These are phyloP conservation scores for Zygaena filipendulae DNA, from an alignment of 2,888 invertebrate species.

Conservation along the genomic window DNA sequence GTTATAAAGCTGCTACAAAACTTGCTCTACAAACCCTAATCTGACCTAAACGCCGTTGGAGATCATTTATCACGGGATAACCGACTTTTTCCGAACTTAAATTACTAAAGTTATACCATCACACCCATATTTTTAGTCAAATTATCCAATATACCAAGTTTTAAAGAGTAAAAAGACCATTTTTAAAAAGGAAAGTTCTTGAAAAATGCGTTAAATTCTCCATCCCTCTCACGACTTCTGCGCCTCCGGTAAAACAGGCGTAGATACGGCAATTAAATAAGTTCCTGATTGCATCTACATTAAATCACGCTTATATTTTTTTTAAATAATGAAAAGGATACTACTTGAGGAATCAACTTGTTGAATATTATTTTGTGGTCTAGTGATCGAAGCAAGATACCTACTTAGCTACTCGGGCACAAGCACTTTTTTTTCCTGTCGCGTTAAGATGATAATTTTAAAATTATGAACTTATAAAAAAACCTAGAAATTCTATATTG, in stretches of 20 bases:
- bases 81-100: slow-evolving; percentile 49
- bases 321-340: too few relatives aligned
- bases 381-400: too few relatives aligned
- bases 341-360: too few relatives aligned
- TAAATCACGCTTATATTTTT: too few relatives aligned
- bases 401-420: too few relatives aligned
- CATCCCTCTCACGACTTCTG: slow-evolving; percentile 62
- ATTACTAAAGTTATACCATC: slow-evolving; percentile 59
- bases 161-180: slow-evolving; percentile 62
- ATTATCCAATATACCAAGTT: slow-evolving; percentile 66
- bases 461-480: too few relatives aligned
- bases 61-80: slow-evolving; percentile 47
- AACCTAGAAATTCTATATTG: slow-evolving; percentile 26
- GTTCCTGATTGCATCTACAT: slow-evolving; percentile 69
- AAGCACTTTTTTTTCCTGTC: too few relatives aligned
- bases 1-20: slow-evolving; percentile 5
- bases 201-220: slow-evolving; percentile 65
- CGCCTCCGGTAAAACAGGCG: slow-evolving; percentile 59
- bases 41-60: slow-evolving; percentile 36
- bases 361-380: too few relatives aligned
- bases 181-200: slow-evolving; percentile 66
- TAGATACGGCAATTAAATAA: slow-evolving; percentile 67
- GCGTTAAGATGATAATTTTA: too few relatives aligned
- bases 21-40: slow-evolving; percentile 26
- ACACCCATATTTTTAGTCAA: slow-evolving; percentile 59